Conservation (phyloP, 92 coral and sea anemone genomes). For the Siderastrea radians region DNA sequence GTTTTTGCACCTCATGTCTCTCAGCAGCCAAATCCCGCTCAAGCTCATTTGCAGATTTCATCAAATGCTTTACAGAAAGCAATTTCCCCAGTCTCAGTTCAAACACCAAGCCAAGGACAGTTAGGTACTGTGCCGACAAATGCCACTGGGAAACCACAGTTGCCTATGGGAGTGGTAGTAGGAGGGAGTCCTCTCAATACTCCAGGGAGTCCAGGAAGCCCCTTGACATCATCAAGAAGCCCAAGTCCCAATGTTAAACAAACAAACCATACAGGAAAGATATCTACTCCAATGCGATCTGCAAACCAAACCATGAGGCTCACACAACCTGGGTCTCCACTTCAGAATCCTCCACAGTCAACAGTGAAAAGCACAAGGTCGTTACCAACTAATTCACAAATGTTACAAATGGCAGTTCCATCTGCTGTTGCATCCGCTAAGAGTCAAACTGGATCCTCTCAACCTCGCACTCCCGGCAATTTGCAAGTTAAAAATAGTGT, state of each 20-base stretch:
- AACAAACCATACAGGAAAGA: slow-evolving; percentile 33
- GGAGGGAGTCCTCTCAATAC: slow-evolving; percentile 45
- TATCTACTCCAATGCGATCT: slow-evolving; percentile 25
- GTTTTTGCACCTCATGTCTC: slow-evolving; percentile 72
- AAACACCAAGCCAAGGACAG: slow-evolving; percentile 26
- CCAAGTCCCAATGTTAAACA: slow-evolving; percentile 50
- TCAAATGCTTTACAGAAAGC: slow-evolving; percentile 37
- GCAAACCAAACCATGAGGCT: slow-evolving; percentile 33
- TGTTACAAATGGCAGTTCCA: slow-evolving; percentile 53
- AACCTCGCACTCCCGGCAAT: slow-evolving; percentile 1
- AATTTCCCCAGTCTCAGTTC: slow-evolving; percentile 9
- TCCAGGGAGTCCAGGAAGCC: slow-evolving; percentile 49
- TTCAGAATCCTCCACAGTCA: slow-evolving; percentile 25
- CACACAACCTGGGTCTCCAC: slow-evolving; percentile 33
- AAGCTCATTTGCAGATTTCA: slow-evolving; percentile 42
- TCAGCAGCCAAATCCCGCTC: slow-evolving; percentile 29
- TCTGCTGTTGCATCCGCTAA: slow-evolving; percentile 35
- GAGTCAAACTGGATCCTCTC: slow-evolving; percentile 19
- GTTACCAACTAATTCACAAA: slow-evolving; percentile 22
- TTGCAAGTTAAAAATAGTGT: slow-evolving; percentile 15
- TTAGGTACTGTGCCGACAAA: background rate
- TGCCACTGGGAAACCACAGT: slow-evolving; percentile 2
- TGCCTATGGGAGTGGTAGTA: slow-evolving; percentile 21
- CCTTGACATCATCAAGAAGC: slow-evolving; percentile 50
- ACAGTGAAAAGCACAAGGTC: slow-evolving; percentile 26